Evolutionary conservation across 2,797 vertebrate genomes (phyloP).

Genomic region (Sciurus carolinensis): DNA sequence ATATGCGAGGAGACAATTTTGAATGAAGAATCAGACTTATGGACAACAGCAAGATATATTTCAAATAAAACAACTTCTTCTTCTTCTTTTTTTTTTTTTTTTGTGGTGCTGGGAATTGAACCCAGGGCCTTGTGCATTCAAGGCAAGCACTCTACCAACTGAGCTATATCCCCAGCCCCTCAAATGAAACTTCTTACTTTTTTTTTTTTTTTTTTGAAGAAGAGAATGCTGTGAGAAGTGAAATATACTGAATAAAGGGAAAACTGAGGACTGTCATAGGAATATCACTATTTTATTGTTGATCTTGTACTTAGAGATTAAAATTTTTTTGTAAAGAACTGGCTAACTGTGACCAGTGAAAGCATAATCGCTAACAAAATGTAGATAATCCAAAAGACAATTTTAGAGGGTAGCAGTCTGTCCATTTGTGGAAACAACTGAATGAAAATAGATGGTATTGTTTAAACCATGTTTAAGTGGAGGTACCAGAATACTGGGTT

Average conservation of each 20-base stretch:
- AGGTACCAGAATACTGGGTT: not conserved
- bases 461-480: not conserved
- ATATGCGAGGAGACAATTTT: not conserved
- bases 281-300: not conserved
- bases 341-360: not conserved
- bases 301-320: not conserved
- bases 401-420: not conserved
- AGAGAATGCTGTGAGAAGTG: not conserved
- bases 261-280: not conserved
- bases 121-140: no score
- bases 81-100: not conserved
- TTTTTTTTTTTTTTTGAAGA: not conserved
- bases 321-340: not conserved
- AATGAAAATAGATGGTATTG: constrained; percentile 27
- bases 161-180: not conserved
- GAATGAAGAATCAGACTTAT: not conserved
- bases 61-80: not conserved
- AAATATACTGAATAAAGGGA: not conserved
- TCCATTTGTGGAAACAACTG: not conserved
- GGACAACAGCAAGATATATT: not conserved
- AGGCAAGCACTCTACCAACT: no score
- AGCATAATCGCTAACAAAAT: constrained; percentile 25
- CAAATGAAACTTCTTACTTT: not conserved
- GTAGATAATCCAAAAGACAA: not conserved
- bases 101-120: no score